These are phyloP conservation scores for Smithornis capensis DNA, from an alignment of 2,113 vertebrate genomes.

Conservation along the genomic window DNA sequence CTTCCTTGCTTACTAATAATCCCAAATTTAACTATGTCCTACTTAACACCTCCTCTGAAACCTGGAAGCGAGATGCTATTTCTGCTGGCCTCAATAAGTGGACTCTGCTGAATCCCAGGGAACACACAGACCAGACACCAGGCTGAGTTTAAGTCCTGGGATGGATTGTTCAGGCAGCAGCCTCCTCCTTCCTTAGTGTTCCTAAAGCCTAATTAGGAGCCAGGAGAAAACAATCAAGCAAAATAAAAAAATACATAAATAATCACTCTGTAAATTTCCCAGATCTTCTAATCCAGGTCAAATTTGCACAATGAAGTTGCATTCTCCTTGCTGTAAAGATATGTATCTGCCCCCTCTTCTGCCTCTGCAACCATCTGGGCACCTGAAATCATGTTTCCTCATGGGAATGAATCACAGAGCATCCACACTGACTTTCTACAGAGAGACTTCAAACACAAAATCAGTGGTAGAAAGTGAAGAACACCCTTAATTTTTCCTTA, in stretches of 20 bases:
- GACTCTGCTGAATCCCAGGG: not conserved
- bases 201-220: not conserved
- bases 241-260: not conserved
- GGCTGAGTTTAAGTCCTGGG: not conserved
- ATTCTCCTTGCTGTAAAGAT: not conserved
- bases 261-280: not conserved
- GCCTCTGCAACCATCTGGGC: not conserved
- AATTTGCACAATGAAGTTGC: not conserved
- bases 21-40: conserved; percentile 39
- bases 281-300: not conserved
- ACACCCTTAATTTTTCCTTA: not conserved
- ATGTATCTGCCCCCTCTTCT: not conserved
- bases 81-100: conserved; percentile 23
- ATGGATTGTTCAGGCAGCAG: not conserved
- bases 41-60: conserved; percentile 35
- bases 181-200: not conserved
- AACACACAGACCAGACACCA: not conserved
- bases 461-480: not conserved
- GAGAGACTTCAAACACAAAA: not conserved
- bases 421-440: not conserved
- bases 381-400: not conserved
- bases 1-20: conserved; percentile 9
- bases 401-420: conserved; percentile 1
- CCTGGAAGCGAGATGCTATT: not conserved
- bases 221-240: not conserved